A percentile compares a stretch with the other conserved stretches of the same genome.
Evolutionary conservation across 2,797 vertebrate species (phyloP).

Genomic region (Semotilus atromaculatus): DNA sequence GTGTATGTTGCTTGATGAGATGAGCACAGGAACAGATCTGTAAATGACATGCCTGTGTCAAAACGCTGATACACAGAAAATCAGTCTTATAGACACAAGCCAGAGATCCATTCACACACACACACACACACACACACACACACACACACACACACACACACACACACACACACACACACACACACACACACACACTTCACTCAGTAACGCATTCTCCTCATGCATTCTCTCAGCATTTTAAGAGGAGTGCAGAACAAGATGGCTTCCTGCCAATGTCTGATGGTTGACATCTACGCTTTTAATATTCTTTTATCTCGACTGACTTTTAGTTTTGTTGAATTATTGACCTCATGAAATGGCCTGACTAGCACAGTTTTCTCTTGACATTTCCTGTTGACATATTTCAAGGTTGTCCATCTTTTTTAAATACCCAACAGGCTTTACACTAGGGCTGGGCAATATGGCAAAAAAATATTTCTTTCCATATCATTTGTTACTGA

Average conservation of each 20-base stretch:
- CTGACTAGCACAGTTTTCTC: not conserved
- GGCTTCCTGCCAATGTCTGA: slow-evolving; percentile 28
- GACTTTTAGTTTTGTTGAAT: not conserved
- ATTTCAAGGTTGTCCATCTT: not conserved
- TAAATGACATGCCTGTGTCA: slow-evolving; percentile 29
- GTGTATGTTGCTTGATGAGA: not conserved
- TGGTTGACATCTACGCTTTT: slow-evolving; percentile 30
- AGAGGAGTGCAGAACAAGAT: slow-evolving; percentile 34
- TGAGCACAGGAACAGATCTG: slow-evolving; percentile 26
- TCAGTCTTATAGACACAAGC: slow-evolving; percentile 47
- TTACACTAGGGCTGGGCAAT: not conserved
- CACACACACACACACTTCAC: slow-evolving; percentile 37
- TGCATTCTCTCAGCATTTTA: slow-evolving; percentile 24
- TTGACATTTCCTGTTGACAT: not conserved
- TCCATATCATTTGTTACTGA: not conserved
- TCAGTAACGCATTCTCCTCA: slow-evolving; percentile 36
- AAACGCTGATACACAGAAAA: slow-evolving; percentile 47
- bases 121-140: slow-evolving; percentile 45
- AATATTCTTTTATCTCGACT: slow-evolving; percentile 19
- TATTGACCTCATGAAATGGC: not conserved
- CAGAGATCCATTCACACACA: slow-evolving; percentile 49
- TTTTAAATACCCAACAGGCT: not conserved
- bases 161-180: slow-evolving; percentile 49
- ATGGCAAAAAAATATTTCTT: not conserved
- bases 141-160: slow-evolving; percentile 47